A percentile compares a stretch with the other conserved stretches of the same genome.
Conservation (phyloP, 1,140 invertebrate species). For the Drosophila varians region DNA sequence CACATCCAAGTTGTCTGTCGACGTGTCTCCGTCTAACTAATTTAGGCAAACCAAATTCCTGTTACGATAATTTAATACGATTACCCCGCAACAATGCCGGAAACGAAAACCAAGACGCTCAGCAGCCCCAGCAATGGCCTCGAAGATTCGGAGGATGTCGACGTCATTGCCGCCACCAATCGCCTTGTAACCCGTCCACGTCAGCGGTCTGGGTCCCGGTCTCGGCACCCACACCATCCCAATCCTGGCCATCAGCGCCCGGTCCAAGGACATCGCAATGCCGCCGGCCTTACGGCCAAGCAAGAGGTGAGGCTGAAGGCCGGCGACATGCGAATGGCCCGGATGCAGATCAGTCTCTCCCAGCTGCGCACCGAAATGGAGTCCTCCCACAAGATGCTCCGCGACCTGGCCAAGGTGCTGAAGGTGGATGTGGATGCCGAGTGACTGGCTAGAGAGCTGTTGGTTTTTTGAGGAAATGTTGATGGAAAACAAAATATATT, state of each 20-base stretch:
- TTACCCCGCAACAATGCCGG: conserved; percentile 28
- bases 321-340: conserved; percentile 58
- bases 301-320: conserved; percentile 54
- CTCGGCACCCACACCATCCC: neutral
- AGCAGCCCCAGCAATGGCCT: conserved; percentile 24
- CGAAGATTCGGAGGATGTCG: conserved; percentile 13
- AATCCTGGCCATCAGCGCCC: neutral
- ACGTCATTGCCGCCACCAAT: conserved; percentile 2
- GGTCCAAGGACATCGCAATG: conserved; percentile 13
- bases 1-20: neutral
- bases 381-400: conserved; percentile 31
- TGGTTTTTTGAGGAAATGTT: neutral
- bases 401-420: conserved; percentile 27
- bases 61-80: conserved; percentile 22
- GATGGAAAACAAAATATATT: neutral
- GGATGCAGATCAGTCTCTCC: conserved; percentile 45
- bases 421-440: conserved; percentile 1
- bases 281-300: conserved; percentile 38
- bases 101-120: conserved; percentile 32
- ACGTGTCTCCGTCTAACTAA: conserved; percentile 2
- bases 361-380: conserved; percentile 57
- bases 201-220: neutral
- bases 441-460: neutral
- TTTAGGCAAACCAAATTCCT: conserved; percentile 39
- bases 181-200: conserved; percentile 8